Conservation (phyloP, 2,113 vertebrate genomes). For the Manacus vitellinus region DNA sequence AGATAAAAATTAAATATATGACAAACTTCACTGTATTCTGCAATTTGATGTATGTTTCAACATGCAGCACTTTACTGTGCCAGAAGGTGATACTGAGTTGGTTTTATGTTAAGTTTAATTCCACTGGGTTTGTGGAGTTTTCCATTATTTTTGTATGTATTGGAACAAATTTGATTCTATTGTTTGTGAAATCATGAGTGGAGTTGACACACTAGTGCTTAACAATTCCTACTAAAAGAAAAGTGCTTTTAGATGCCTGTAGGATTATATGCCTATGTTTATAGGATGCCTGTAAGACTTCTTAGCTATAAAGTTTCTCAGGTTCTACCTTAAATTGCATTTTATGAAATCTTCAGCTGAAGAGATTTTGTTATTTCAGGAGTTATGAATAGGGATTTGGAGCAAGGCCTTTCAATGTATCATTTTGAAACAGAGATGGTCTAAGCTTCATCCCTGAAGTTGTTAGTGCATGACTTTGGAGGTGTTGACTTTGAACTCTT, state of each 20-base stretch:
- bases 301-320: not conserved
- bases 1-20: constrained; percentile 65
- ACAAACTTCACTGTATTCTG: constrained; percentile 17
- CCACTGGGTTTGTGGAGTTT: not conserved
- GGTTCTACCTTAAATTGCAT: not conserved
- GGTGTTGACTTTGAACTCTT: not conserved
- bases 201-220: not conserved
- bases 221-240: not conserved
- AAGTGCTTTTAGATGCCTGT: not conserved
- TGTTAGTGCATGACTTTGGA: not conserved
- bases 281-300: not conserved
- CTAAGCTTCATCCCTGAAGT: not conserved
- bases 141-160: not conserved
- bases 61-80: not conserved
- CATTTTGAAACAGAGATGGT: not conserved
- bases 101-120: not conserved
- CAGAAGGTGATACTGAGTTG: not conserved
- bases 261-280: not conserved
- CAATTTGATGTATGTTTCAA: constrained; percentile 44
- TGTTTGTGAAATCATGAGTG: not conserved
- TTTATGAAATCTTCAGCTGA: not conserved
- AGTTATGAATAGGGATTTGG: not conserved
- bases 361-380: not conserved
- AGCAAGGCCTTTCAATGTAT: not conserved
- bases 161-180: not conserved